Conservation (phyloP, 2,888 invertebrate genomes). For the Pycnomerus fuliginosus region DNA sequence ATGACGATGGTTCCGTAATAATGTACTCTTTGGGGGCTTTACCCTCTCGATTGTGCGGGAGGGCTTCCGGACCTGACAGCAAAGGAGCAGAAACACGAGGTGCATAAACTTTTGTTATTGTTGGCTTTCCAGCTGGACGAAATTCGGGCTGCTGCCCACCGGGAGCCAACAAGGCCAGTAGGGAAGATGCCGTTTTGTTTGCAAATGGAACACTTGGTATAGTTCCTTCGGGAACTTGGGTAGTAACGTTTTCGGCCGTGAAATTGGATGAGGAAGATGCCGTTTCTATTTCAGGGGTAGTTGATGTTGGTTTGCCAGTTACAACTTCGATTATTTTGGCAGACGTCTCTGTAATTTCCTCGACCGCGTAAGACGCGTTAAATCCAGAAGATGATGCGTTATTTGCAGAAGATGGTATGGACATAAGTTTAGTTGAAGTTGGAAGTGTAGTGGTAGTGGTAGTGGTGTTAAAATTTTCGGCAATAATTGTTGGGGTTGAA, state of each 20-base stretch:
- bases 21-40: slow-evolving; percentile 21
- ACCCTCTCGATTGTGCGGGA: slow-evolving; percentile 27
- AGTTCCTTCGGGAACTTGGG: neutral
- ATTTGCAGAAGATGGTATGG: no score
- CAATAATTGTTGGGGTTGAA: no score
- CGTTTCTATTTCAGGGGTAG: slow-evolving; percentile 15
- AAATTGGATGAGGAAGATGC: no score
- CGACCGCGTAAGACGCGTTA: neutral
- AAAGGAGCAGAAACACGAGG: slow-evolving; percentile 45
- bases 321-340: neutral
- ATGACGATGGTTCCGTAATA: slow-evolving; percentile 48
- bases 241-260: no score
- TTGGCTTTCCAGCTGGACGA: slow-evolving; percentile 53
- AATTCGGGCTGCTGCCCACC: slow-evolving; percentile 56
- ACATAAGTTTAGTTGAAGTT: no score
- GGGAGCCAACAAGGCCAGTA: slow-evolving; percentile 63
- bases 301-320: slow-evolving; percentile 10
- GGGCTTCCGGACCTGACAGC: slow-evolving; percentile 29
- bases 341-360: neutral
- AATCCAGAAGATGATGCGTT: no score
- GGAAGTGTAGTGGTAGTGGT: no score
- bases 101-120: slow-evolving; percentile 61
- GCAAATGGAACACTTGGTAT: neutral
- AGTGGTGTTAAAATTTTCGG: no score
- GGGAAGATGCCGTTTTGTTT: neutral